These are phyloP conservation scores for Sinosuthora webbiana DNA, from an alignment of 2,113 vertebrate genomes.

Conservation along the genomic window DNA sequence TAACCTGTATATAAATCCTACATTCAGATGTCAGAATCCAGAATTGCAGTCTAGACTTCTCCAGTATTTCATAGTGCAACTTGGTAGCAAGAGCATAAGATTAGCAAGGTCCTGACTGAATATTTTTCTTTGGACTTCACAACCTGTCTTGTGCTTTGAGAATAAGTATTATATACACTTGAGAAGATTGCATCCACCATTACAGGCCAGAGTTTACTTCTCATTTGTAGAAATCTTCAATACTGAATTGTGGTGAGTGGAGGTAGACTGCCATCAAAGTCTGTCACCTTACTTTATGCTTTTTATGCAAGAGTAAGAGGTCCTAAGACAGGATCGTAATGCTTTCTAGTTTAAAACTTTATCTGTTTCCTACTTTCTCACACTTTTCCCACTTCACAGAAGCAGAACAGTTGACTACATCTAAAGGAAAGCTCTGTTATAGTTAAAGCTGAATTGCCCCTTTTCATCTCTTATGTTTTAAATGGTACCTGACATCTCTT, in stretches of 20 bases:
- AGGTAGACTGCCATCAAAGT: background rate
- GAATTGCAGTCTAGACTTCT: background rate
- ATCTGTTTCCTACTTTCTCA: background rate
- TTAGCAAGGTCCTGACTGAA: background rate
- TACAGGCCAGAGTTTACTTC: background rate
- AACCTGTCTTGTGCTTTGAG: background rate
- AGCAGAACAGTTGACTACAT: background rate
- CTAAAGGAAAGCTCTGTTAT: background rate
- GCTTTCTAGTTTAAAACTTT: background rate
- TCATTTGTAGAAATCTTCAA: background rate
- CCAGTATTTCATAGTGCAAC: background rate
- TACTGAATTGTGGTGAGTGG: background rate
- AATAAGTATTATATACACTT: background rate
- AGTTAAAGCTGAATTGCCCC: background rate
- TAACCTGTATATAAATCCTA: background rate
- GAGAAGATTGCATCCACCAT: background rate
- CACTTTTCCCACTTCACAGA: background rate
- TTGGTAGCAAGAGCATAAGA: background rate
- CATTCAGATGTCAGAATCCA: background rate
- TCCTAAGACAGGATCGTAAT: background rate
- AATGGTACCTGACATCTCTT: constrained; percentile 37
- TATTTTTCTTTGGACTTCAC: background rate
- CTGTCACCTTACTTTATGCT: background rate
- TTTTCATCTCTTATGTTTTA: constrained; percentile 37
- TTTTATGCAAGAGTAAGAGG: background rate